These are phyloP conservation scores for Thunnus thynnus DNA, from an alignment of 2,113 vertebrate genomes.

Conservation along the genomic window DNA sequence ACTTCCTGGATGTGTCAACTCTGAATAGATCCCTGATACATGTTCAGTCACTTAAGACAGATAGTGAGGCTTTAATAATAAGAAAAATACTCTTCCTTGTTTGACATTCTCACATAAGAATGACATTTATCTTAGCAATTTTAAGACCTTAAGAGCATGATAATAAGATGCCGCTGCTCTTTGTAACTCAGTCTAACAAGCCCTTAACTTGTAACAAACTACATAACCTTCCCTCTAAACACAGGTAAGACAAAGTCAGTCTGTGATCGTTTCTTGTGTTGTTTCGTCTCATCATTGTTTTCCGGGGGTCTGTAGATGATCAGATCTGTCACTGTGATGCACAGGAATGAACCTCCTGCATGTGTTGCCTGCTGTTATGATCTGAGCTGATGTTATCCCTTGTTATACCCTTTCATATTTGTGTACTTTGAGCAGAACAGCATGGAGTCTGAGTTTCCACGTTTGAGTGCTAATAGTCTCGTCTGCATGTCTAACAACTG, in stretches of 20 bases:
- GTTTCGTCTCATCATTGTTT: constrained; percentile 26
- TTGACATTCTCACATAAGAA: background rate
- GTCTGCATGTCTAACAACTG: background rate
- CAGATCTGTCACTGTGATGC: constrained; percentile 55
- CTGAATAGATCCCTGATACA: background rate
- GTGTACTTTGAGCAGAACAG: constrained; percentile 37
- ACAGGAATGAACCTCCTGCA: constrained; percentile 55
- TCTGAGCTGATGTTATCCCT: constrained; percentile 27
- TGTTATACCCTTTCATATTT: constrained; percentile 44
- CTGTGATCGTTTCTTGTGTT: constrained; percentile 19
- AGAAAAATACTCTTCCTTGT: background rate
- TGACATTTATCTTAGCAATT: background rate
- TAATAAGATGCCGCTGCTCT: background rate
- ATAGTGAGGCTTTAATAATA: background rate
- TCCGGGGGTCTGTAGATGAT: constrained; percentile 31
- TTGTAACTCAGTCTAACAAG: background rate
- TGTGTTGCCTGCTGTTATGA: constrained; percentile 50
- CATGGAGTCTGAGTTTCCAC: constrained; percentile 49
- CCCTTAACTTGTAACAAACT: background rate
- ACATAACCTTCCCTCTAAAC: background rate
- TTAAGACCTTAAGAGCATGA: background rate
- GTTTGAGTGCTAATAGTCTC: background rate
- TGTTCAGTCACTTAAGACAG: constrained; percentile 12
- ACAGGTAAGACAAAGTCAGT: constrained; percentile 10
- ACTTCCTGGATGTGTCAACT: constrained; percentile 12